Conservation (phyloP, 2,113 vertebrate species). For the Parus major region DNA sequence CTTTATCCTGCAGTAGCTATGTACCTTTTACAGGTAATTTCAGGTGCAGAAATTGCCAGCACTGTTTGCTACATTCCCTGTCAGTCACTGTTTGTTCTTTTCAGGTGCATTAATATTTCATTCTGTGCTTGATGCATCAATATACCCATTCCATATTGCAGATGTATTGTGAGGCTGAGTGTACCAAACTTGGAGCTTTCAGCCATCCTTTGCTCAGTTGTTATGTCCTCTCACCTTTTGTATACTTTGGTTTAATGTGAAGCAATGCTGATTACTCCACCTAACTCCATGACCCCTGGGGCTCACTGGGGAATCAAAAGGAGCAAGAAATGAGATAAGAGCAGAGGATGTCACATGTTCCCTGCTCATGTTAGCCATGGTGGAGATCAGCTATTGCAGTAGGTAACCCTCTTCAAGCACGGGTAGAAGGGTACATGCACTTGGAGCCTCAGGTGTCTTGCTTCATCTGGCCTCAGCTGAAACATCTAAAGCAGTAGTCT, state of each 20-base stretch:
- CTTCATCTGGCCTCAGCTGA: background rate
- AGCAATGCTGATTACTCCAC: background rate
- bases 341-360: background rate
- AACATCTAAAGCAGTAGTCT: background rate
- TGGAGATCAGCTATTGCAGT: background rate
- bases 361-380: background rate
- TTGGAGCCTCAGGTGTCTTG: rapidly evolving
- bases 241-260: background rate
- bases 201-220: background rate
- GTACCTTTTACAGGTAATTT: background rate
- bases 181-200: background rate
- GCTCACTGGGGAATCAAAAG: background rate
- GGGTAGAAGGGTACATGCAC: background rate
- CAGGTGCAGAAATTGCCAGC: background rate
- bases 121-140: background rate
- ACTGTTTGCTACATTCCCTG: background rate
- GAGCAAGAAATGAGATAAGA: background rate
- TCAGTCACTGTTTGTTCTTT: background rate
- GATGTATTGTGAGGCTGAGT: background rate
- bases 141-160: background rate
- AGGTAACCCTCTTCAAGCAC: background rate
- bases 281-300: background rate
- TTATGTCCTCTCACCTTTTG: background rate
- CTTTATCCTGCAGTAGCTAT: background rate
- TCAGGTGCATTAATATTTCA: background rate